Evolutionary conservation across 2,888 invertebrate genomes (phyloP).

Genomic region (Pelosia muscerda): DNA sequence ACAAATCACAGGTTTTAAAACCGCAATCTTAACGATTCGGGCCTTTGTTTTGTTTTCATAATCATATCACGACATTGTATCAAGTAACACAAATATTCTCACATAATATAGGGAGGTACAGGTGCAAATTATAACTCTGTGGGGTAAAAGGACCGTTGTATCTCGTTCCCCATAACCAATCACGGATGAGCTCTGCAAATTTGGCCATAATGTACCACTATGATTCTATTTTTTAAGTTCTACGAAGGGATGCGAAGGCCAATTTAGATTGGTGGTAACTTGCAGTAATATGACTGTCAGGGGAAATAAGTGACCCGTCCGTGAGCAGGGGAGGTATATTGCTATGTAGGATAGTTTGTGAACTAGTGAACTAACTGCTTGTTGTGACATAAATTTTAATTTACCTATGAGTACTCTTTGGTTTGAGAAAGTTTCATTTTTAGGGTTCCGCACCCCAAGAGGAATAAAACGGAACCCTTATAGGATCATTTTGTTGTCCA

Average conservation of each 20-base stretch:
- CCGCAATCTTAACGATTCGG: too few relatives aligned
- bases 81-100: slow-evolving; percentile 77
- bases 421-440: neutral
- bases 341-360: slow-evolving; percentile 61
- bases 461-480: too few relatives aligned
- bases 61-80: slow-evolving; percentile 47
- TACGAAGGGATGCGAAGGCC: slow-evolving; percentile 60
- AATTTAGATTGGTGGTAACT: slow-evolving; percentile 68
- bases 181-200: slow-evolving; percentile 60
- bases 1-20: too few relatives aligned
- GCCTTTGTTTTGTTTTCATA: neutral
- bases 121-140: slow-evolving; percentile 81
- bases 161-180: slow-evolving; percentile 63
- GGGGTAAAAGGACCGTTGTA: slow-evolving; percentile 74
- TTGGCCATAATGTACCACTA: slow-evolving; percentile 35
- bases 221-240: slow-evolving; percentile 31
- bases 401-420: slow-evolving; percentile 17
- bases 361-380: slow-evolving; percentile 54
- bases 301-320: slow-evolving; percentile 78
- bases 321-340: slow-evolving; percentile 67
- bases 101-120: slow-evolving; percentile 80
- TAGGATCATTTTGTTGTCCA: too few relatives aligned
- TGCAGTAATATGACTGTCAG: slow-evolving; percentile 77
- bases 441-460: too few relatives aligned
- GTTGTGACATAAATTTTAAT: slow-evolving; percentile 57